phyloP scores from a whole-genome alignment of 2,113 vertebrate species.

The Ciconia stormi region DNA sequence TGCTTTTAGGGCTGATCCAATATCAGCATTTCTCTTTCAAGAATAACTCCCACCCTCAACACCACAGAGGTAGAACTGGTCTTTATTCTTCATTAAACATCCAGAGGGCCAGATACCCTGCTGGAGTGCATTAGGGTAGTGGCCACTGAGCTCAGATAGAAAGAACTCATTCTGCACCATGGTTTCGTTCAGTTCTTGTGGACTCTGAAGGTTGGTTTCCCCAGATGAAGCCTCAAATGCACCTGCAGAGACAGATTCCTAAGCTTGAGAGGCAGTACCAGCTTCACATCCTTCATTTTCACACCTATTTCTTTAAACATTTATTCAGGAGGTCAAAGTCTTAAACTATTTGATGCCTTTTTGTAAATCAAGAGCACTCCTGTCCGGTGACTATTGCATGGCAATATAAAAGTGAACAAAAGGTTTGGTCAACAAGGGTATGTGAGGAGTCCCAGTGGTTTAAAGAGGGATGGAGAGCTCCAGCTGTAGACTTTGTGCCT shows the following conservation, averaged over 20 bases:
- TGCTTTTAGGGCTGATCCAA: conserved; percentile 8
- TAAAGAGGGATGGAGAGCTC: background rate
- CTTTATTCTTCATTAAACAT: conserved; percentile 3
- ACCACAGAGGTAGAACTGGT: background rate
- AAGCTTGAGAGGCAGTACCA: background rate
- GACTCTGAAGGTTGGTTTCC: background rate
- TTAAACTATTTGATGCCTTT: background rate
- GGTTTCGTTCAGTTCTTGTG: background rate
- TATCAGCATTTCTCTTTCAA: conserved; percentile 53
- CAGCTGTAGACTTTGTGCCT: background rate
- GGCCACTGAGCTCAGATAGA: background rate
- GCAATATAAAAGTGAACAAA: background rate
- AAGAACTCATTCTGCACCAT: background rate
- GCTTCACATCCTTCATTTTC: background rate
- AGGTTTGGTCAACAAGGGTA: background rate
- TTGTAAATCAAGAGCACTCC: background rate
- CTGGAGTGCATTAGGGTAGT: background rate
- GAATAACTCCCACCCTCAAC: conserved; percentile 36
- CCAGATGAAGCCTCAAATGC: background rate
- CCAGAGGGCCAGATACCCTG: background rate
- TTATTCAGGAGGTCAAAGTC: background rate
- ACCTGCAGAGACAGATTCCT: background rate
- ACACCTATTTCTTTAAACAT: background rate
- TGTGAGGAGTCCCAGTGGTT: background rate
- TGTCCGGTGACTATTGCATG: background rate